Percentiles rank a stretch among this genome's conserved stretches.
Evolutionary conservation across 64 coral and sea anemone species (phyloP).

Genomic region (Pocillopora verrucosa): DNA sequence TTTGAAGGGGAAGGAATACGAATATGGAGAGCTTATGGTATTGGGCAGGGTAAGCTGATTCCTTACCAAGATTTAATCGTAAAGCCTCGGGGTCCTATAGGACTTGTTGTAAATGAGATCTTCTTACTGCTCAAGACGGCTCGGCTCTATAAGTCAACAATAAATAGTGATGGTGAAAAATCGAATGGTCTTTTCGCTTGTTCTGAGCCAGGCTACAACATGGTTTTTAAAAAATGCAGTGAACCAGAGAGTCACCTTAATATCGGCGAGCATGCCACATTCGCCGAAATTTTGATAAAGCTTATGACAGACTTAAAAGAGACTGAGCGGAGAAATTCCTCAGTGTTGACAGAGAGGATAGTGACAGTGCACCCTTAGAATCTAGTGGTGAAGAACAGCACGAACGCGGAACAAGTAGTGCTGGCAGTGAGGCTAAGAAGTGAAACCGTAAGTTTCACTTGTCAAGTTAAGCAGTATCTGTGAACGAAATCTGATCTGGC

Average conservation of each 20-base stretch:
- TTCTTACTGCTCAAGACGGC: background rate
- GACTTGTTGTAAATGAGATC: slow-evolving; percentile 32
- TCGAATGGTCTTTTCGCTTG: background rate
- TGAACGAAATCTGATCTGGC: too few species aligned
- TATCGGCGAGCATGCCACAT: slow-evolving; percentile 48
- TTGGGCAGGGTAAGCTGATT: slow-evolving; percentile 40
- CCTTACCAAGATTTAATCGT: slow-evolving; percentile 1
- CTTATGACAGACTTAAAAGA: slow-evolving; percentile 33
- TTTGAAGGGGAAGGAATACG: slow-evolving; percentile 54
- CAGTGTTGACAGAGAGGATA: slow-evolving; percentile 2
- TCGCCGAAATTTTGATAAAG: background rate
- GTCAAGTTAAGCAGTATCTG: slow-evolving; percentile 46
- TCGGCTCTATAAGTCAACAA: background rate
- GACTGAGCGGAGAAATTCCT: slow-evolving; percentile 43
- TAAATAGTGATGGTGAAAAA: background rate
- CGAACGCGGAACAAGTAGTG: background rate
- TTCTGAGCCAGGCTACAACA: slow-evolving; percentile 17
- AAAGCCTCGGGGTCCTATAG: slow-evolving; percentile 31
- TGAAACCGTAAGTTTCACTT: too few species aligned
- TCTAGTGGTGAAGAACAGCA: background rate
- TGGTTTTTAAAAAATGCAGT: slow-evolving; percentile 48
- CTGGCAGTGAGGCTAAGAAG: background rate
- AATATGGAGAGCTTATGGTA: slow-evolving; percentile 29
- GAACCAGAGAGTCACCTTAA: slow-evolving; percentile 52
- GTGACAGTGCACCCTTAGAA: background rate